These are phyloP conservation scores for Palloptera scutellata DNA, from an alignment of 2,888 invertebrate species.

Conservation along the genomic window DNA sequence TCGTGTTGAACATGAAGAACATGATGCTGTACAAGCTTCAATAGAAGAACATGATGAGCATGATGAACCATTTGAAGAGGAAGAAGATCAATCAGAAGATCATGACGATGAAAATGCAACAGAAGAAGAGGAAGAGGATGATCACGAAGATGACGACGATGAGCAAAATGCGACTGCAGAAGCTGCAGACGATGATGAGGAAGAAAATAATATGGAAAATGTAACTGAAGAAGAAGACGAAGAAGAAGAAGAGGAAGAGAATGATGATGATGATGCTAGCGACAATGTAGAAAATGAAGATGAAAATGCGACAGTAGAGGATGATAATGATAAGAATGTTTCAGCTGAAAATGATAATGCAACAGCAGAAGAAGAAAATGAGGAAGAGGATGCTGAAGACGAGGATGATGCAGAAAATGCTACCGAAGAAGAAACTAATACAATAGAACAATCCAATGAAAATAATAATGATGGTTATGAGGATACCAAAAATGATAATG, in stretches of 20 bases:
- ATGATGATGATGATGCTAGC: slow-evolving; percentile 59
- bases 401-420: slow-evolving; percentile 56
- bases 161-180: slow-evolving; percentile 50
- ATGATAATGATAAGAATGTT: slow-evolving; percentile 55
- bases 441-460: slow-evolving; percentile 49
- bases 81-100: slow-evolving; percentile 50
- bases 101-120: slow-evolving; percentile 47
- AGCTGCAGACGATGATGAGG: slow-evolving; percentile 53
- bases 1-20: slow-evolving; percentile 56
- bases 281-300: slow-evolving; percentile 52
- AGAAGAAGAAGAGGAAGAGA: slow-evolving; percentile 51
- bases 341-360: slow-evolving; percentile 51
- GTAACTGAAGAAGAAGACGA: slow-evolving; percentile 58
- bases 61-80: slow-evolving; percentile 53
- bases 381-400: slow-evolving; percentile 62
- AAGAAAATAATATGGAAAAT: slow-evolving; percentile 53
- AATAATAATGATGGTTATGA: slow-evolving; percentile 54
- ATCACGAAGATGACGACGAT: slow-evolving; percentile 61
- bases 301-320: slow-evolving; percentile 50
- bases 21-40: slow-evolving; percentile 54
- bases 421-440: slow-evolving; percentile 48
- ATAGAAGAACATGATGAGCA: slow-evolving; percentile 59
- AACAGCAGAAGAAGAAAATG: slow-evolving; percentile 53
- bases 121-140: slow-evolving; percentile 55
- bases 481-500: slow-evolving; percentile 42